Percentiles rank a stretch among this genome's conserved stretches.
Conservation (phyloP, 2,113 vertebrate genomes). For the Charina bottae region DNA sequence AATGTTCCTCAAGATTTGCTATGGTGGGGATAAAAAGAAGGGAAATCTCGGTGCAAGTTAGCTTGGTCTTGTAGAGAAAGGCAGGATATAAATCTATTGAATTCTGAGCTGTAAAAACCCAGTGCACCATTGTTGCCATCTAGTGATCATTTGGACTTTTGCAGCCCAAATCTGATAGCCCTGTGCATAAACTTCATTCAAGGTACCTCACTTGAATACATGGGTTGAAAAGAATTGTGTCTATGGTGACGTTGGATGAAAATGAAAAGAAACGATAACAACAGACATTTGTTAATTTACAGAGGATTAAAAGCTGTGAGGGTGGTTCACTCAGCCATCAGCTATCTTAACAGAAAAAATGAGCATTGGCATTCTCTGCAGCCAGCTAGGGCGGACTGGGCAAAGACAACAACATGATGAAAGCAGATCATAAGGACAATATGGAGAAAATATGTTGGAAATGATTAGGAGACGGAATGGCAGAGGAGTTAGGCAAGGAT, state of each 20-base stretch:
- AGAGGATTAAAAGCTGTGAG: not conserved
- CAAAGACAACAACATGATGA: not conserved
- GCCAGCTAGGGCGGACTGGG: not conserved
- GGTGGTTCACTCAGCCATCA: not conserved
- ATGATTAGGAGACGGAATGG: not conserved
- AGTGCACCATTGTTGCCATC: not conserved
- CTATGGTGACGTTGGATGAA: not conserved
- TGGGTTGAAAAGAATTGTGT: not conserved
- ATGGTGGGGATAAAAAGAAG: not conserved
- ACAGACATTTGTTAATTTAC: not conserved
- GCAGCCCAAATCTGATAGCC: not conserved
- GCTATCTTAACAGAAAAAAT: not conserved
- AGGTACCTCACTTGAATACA: not conserved
- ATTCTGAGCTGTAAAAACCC: not conserved
- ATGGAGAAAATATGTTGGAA: not conserved
- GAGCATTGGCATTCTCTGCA: not conserved
- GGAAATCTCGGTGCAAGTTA: not conserved
- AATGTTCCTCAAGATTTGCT: not conserved
- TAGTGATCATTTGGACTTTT: not conserved
- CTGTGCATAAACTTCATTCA: not conserved
- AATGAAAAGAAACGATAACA: not conserved
- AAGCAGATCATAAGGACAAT: not conserved
- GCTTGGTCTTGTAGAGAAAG: not conserved
- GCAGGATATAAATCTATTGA: not conserved
- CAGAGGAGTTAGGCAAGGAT: not conserved